Percentiles rank a stretch among this genome's conserved stretches.
phyloP scores from a whole-genome alignment of 2,797 vertebrate genomes.

The Diglossa cyanea region DNA sequence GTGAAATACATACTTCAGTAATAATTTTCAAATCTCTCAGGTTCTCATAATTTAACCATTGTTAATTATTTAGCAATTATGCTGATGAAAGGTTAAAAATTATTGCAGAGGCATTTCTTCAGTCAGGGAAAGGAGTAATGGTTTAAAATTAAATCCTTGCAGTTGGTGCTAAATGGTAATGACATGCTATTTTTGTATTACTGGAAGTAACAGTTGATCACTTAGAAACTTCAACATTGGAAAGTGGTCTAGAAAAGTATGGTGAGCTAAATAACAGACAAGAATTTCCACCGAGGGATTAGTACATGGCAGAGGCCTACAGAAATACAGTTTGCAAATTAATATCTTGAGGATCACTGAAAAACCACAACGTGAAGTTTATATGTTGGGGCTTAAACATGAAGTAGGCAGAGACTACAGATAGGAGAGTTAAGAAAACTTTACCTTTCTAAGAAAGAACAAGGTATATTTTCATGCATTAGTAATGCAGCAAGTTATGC shows the following conservation, averaged over 20 bases:
- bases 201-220: slow-evolving; percentile 65
- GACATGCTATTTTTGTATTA: slow-evolving; percentile 66
- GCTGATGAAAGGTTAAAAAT: slow-evolving; percentile 72
- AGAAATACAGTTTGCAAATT: not conserved
- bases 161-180: slow-evolving; percentile 62
- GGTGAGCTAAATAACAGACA: slow-evolving; percentile 4
- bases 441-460: not conserved
- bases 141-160: slow-evolving; percentile 66
- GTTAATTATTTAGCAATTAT: slow-evolving; percentile 74
- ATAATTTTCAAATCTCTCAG: slow-evolving; percentile 64
- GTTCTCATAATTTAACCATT: slow-evolving; percentile 63
- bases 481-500: not conserved
- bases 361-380: not conserved
- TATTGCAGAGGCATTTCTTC: slow-evolving; percentile 58
- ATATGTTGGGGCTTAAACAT: not conserved
- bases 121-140: slow-evolving; percentile 24
- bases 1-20: slow-evolving; percentile 44
- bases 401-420: not conserved
- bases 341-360: not conserved
- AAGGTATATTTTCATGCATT: not conserved
- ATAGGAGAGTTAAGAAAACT: not conserved
- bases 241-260: slow-evolving; percentile 32
- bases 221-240: slow-evolving; percentile 40
- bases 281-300: not conserved
- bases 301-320: not conserved